Evolutionary conservation across 2,888 invertebrate species (phyloP).

Genomic region (Pammene fasciana): DNA sequence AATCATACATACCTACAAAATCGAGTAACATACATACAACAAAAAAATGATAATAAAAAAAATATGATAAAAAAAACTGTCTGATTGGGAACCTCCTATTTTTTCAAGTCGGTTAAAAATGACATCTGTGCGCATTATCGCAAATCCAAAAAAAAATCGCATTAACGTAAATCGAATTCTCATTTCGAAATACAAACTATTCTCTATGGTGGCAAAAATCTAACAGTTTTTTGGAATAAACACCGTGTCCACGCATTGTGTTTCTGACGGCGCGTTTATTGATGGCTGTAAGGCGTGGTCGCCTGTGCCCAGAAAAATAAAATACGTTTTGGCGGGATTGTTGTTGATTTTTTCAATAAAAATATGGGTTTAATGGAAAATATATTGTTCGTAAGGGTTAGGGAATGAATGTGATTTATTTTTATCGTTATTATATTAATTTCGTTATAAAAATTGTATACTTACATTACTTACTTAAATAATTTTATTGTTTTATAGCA

Average conservation of each 20-base stretch:
- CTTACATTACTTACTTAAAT: no score
- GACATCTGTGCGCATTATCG: slow-evolving; percentile 26
- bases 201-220: slow-evolving; percentile 36
- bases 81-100: no score
- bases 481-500: no score
- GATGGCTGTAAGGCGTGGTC: slow-evolving; percentile 46
- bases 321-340: slow-evolving; percentile 38
- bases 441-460: no score
- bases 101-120: no score
- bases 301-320: slow-evolving; percentile 39
- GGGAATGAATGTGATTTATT: slow-evolving; percentile 11
- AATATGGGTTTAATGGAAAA: slow-evolving; percentile 25
- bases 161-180: slow-evolving; percentile 45
- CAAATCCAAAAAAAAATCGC: slow-evolving; percentile 29
- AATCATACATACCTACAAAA: no score
- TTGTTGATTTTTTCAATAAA: slow-evolving; percentile 34
- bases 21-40: no score
- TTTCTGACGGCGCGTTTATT: slow-evolving; percentile 44
- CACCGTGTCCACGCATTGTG: slow-evolving; percentile 47
- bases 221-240: slow-evolving; percentile 55
- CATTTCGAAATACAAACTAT: slow-evolving; percentile 45
- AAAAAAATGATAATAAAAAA: no score
- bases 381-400: slow-evolving; percentile 13
- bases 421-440: background rate
- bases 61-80: no score